These are phyloP conservation scores for Trypoxylon attenuatum DNA, from an alignment of 2,888 invertebrate genomes.

Conservation along the genomic window DNA sequence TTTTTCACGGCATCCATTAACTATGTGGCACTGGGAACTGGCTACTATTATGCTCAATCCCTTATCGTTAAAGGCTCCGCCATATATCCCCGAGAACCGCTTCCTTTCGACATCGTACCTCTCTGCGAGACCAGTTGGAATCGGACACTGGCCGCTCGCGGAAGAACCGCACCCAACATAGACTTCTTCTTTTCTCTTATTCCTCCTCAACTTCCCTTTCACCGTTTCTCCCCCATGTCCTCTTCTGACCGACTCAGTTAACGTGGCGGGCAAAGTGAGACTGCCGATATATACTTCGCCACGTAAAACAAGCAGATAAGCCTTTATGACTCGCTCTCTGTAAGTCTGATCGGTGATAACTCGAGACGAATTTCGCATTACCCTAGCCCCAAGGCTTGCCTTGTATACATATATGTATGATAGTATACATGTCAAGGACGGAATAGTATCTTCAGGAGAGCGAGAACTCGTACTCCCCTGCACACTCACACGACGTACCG, in stretches of 20 bases:
- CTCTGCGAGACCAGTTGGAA: conserved; percentile 28
- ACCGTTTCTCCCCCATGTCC: not conserved
- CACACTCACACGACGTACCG: not conserved
- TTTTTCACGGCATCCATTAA: conserved; percentile 66
- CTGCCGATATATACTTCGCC: conserved; percentile 35
- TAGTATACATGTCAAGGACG: conserved; percentile 32
- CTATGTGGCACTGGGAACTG: conserved; percentile 60
- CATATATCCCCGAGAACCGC: conserved; percentile 59
- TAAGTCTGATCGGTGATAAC: conserved; percentile 36
- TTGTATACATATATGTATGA: no score
- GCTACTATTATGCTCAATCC: conserved; percentile 63
- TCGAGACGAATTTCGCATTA: conserved; percentile 38
- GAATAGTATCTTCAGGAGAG: conserved; percentile 31
- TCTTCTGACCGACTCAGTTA: conserved; percentile 6
- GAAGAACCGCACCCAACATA: conserved; percentile 3
- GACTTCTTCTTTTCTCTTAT: conserved; percentile 9
- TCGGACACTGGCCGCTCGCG: conserved; percentile 26
- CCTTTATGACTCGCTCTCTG: conserved; percentile 37
- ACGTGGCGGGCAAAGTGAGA: conserved; percentile 29
- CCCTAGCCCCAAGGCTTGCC: conserved; percentile 3
- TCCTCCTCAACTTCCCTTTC: conserved; percentile 19
- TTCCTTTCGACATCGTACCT: conserved; percentile 46
- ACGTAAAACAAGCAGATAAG: conserved; percentile 30
- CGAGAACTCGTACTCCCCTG: conserved; percentile 23
- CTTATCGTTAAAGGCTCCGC: conserved; percentile 62